Evolutionary conservation across 2,888 invertebrate species (phyloP), one percentile per base, ranked within the genome.

Genomic region (Furcula furcula): DNA sequence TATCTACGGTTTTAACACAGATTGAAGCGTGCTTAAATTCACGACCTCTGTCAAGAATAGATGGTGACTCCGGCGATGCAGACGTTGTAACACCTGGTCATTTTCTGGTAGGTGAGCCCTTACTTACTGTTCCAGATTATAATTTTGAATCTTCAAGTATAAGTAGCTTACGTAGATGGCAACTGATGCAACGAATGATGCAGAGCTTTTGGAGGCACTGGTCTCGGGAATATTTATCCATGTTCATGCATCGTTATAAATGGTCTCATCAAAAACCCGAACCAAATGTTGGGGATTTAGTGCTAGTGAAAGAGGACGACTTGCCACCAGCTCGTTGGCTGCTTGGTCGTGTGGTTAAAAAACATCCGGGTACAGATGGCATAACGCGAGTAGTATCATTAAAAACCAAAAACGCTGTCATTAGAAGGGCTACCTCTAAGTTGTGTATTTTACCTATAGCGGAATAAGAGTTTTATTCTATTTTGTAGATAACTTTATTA

Each of bases 151-250:
- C 7, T 2, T 11, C 14, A 4, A 13, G n/a, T n/a, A 10, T 26
- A 1, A 25, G 11, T 1, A 5, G 12, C 4, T 6, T 32, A 7
- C n/a, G 7, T n/a, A 16, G 35, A 3, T 35, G 30, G 30, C 29
- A 35, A 3, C 14, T 35, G 1, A 4, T n/a, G 1, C 35, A 35
- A 18, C 21, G 11, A 35, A 25, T 35, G 25, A 3, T 14, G 7
- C 29, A 35, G 6, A 3, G 15, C 4, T 35, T 35, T 30, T 35
- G 30, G 35, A 23, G 30, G n/a, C 14, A 21, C 4, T 35, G 35
- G 30, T 35, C 35, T 1, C 9, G 4, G 1, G 35, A 35, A 9
- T 35, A 35, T 30, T 18, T 30, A 9, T 19, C 15, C 19, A 19
- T 3, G 6, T 30, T 26, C 2, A 2, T 30, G 2, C 23, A 35